These are phyloP conservation scores for Ormia ochracea DNA, from an alignment of 2,888 invertebrate genomes.

Conservation along the genomic window DNA sequence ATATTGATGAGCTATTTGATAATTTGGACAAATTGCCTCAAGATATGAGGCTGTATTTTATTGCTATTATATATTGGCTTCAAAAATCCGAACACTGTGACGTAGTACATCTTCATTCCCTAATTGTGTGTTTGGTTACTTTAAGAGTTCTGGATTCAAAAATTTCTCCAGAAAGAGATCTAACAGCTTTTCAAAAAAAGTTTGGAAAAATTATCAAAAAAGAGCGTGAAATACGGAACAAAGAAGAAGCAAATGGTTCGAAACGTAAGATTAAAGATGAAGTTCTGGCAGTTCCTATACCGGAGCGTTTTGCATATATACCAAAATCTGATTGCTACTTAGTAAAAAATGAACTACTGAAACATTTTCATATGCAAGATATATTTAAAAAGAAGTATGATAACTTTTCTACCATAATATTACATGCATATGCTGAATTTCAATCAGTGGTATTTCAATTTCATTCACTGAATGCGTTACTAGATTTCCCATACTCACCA, in stretches of 20 bases:
- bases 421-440: conserved; percentile 75
- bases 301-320: conserved; percentile 69
- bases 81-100: conserved; percentile 71
- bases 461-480: conserved; percentile 80
- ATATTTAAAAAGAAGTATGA: conserved; percentile 75
- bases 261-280: conserved; percentile 66
- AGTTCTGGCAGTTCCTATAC: conserved; percentile 65
- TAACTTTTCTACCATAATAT: conserved; percentile 69
- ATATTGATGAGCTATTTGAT: conserved; percentile 67
- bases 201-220: conserved; percentile 72
- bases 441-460: conserved; percentile 75
- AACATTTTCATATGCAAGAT: conserved; percentile 75
- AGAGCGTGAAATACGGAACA: conserved; percentile 69
- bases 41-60: conserved; percentile 71
- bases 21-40: conserved; percentile 68
- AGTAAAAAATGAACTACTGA: conserved; percentile 71
- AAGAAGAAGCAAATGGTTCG: conserved; percentile 65
- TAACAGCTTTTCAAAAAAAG: conserved; percentile 70
- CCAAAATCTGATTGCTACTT: conserved; percentile 73
- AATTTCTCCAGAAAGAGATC: conserved; percentile 72
- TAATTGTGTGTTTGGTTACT: conserved; percentile 72
- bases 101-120: conserved; percentile 70
- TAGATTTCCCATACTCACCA: conserved; percentile 80
- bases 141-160: conserved; percentile 72
- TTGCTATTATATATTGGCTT: conserved; percentile 75